A percentile compares a stretch with the other conserved stretches of the same genome.
phyloP scores from a whole-genome alignment of 2,113 vertebrate species.

The Brachypteracias leptosomus region DNA sequence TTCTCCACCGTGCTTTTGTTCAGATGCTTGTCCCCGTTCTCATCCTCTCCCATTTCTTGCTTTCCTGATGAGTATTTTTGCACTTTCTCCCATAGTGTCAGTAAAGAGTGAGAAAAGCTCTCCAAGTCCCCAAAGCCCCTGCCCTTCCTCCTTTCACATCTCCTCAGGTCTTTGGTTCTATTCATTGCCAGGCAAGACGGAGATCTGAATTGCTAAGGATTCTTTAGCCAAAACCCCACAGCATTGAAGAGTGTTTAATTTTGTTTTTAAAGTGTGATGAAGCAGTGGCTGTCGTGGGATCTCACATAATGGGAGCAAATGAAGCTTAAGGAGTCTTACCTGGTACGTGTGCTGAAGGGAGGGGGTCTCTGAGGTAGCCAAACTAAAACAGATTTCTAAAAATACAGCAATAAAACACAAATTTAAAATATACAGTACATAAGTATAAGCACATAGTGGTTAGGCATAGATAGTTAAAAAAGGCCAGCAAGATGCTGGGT shows the following conservation, averaged over 20 bases:
- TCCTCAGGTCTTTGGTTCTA: background rate
- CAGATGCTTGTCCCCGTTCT: background rate
- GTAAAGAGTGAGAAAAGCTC: background rate
- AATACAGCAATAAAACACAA: background rate
- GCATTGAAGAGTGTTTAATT: background rate
- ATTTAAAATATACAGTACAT: background rate
- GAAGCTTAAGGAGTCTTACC: background rate
- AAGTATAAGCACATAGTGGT: background rate
- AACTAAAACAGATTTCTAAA: background rate
- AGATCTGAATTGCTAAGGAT: background rate
- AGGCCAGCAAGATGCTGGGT: no score
- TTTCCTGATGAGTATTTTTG: slow-evolving; percentile 3
- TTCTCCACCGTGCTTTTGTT: rapidly evolving
- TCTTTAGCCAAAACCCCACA: background rate
- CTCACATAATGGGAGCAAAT: background rate
- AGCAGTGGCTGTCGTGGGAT: background rate
- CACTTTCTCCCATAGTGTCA: background rate
- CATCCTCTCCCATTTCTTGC: background rate
- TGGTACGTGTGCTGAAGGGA: background rate
- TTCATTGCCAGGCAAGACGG: background rate
- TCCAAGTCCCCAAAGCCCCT: background rate
- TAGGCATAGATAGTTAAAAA: no score
- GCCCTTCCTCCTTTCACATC: background rate
- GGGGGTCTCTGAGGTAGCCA: background rate
- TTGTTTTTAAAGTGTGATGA: background rate